These are phyloP conservation scores for Notodonta dromedarius DNA, from an alignment of 2,888 invertebrate species.

Conservation along the genomic window DNA sequence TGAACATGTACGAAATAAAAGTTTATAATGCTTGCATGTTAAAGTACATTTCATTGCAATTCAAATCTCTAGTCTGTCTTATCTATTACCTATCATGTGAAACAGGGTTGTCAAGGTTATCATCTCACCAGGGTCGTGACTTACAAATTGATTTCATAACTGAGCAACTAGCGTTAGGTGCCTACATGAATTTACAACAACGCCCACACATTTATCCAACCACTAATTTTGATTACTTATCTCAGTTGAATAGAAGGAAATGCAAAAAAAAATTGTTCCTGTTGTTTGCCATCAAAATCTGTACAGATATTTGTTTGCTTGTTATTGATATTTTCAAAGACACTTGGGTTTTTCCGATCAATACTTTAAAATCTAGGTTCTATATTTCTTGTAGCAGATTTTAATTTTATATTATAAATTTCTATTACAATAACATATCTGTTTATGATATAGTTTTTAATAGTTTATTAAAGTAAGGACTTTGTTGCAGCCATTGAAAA, in stretches of 20 bases:
- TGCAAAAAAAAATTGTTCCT: too few relatives aligned
- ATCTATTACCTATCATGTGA: slow-evolving; percentile 13
- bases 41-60: slow-evolving; percentile 7
- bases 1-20: background rate
- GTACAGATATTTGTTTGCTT: too few relatives aligned
- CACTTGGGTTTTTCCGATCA: too few relatives aligned
- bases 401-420: too few relatives aligned
- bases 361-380: too few relatives aligned
- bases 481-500: background rate
- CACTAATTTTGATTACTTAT: background rate
- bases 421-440: too few relatives aligned
- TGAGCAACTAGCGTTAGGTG: background rate
- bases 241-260: too few relatives aligned
- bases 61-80: slow-evolving; percentile 10
- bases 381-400: too few relatives aligned
- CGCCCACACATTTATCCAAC: background rate
- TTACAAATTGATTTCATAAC: slow-evolving; percentile 1
- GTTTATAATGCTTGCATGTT: slow-evolving; percentile 9
- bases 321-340: too few relatives aligned
- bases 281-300: too few relatives aligned
- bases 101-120: slow-evolving; percentile 9
- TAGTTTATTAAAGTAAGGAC: background rate
- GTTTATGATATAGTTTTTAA: too few relatives aligned
- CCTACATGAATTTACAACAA: background rate
- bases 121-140: background rate